Evolutionary conservation across 2,888 invertebrate genomes (phyloP).

Genomic region (Mallateleia sp.): DNA sequence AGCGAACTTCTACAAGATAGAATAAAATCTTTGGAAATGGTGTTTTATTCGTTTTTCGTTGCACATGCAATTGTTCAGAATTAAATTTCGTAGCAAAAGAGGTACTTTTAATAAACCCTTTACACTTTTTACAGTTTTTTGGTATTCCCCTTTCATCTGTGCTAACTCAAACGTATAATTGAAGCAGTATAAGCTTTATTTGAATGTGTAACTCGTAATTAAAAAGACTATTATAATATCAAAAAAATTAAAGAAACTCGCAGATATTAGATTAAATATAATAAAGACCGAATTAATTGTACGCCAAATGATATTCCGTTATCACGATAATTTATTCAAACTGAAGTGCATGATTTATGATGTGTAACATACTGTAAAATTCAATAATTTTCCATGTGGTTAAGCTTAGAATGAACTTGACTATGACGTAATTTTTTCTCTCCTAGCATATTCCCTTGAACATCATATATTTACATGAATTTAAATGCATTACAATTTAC

Average conservation of each 20-base stretch:
- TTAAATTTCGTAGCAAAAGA: constrained; percentile 4
- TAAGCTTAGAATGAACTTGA: constrained; percentile 33
- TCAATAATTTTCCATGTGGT: constrained; percentile 22
- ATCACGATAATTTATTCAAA: constrained; percentile 17
- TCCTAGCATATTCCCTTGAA: neutral
- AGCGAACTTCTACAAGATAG: too few species aligned
- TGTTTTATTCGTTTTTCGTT: neutral
- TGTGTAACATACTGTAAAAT: constrained; percentile 37
- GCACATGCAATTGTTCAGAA: neutral
- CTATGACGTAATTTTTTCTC: too few species aligned
- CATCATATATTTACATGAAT: constrained; percentile 22
- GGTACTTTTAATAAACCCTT: too few species aligned
- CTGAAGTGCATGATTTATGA: constrained; percentile 29
- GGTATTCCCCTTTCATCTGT: too few species aligned
- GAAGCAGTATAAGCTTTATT: neutral
- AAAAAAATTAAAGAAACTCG: too few species aligned
- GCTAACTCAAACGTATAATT: neutral
- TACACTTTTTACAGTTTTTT: neutral
- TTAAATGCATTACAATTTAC: constrained; percentile 32
- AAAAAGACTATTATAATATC: too few species aligned
- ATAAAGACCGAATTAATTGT: too few species aligned
- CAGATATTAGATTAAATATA: too few species aligned
- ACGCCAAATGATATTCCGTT: neutral
- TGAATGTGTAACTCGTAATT: too few species aligned
- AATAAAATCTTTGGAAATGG: neutral